Conservation (phyloP, 2,113 vertebrate genomes). For the Rhinoderma darwinii region DNA sequence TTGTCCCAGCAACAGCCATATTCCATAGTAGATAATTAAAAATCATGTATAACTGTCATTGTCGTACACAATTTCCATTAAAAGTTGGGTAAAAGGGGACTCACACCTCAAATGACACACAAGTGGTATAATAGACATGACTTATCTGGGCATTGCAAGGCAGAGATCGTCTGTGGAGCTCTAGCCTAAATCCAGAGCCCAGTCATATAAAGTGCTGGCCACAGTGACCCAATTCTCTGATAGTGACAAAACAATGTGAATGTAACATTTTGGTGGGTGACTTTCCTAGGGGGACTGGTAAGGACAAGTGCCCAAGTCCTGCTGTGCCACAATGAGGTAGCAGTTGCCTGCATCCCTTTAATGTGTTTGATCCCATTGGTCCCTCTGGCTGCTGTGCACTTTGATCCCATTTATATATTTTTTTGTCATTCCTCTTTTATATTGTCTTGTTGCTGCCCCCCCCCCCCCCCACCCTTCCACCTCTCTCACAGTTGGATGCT, state of each 20-base stretch:
- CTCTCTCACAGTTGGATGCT: slow-evolving; percentile 45
- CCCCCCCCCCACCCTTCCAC: slow-evolving; percentile 8
- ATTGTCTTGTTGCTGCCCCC: slow-evolving; percentile 50
- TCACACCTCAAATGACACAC: no score
- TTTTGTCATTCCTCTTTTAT: slow-evolving; percentile 48
- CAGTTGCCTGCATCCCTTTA: slow-evolving; percentile 37
- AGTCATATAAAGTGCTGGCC: background rate
- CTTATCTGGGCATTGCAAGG: background rate
- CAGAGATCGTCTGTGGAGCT: background rate
- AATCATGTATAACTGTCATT: no score
- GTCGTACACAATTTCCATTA: background rate
- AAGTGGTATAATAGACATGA: background rate
- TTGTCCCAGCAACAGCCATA: no score
- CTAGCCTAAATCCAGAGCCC: background rate
- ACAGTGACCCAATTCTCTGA: background rate
- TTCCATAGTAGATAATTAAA: no score
- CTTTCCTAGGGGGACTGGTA: background rate
- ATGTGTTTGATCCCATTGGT: slow-evolving; percentile 50
- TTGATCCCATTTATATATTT: slow-evolving; percentile 56
- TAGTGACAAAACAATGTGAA: background rate
- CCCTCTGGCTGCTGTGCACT: slow-evolving; percentile 48
- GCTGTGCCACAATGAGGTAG: slow-evolving; percentile 41
- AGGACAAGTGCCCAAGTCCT: background rate
- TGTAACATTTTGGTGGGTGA: background rate
- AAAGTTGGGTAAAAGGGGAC: background rate